Conservation (phyloP, 2,797 vertebrate species). For the Hybognathus amarus region DNA sequence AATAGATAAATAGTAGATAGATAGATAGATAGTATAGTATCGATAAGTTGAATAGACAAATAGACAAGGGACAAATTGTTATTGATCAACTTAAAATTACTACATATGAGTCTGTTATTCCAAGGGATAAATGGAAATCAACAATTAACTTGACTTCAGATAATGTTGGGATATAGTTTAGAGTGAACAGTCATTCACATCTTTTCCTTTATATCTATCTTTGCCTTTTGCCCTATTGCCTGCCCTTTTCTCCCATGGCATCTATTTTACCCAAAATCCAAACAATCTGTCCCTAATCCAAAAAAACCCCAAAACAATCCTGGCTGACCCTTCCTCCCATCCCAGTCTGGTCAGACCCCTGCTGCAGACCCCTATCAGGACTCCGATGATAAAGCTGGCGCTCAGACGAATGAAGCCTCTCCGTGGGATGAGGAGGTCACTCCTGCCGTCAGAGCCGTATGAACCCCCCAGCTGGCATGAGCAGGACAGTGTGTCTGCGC, state of each 20-base stretch:
- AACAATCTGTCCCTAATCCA: not conserved
- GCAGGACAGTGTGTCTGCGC: not conserved
- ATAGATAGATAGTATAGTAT: too few relatives aligned
- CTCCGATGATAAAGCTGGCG: not conserved
- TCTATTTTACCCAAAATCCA: not conserved
- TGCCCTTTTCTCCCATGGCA: not conserved
- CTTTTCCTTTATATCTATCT: not conserved
- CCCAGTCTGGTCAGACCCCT: constrained; percentile 7
- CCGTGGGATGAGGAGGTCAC: constrained; percentile 51
- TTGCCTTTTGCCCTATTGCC: not conserved
- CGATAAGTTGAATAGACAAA: too few relatives aligned
- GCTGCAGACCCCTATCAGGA: constrained; percentile 43
- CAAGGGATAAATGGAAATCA: not conserved
- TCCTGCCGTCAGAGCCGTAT: constrained; percentile 35
- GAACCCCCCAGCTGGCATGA: constrained; percentile 57
- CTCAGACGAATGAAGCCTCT: constrained; percentile 40
- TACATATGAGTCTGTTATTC: not conserved
- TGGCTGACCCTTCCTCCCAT: not conserved
- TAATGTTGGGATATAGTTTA: not conserved
- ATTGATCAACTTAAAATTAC: not conserved
- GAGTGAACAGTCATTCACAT: not conserved
- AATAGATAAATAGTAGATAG: too few relatives aligned
- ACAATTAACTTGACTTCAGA: not conserved
- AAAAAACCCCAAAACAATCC: not conserved
- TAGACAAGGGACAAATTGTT: not conserved